Percentiles rank a stretch among this genome's conserved stretches.
Conservation (phyloP, 2,888 invertebrate genomes). For the Drosophila fulvimacula region DNA sequence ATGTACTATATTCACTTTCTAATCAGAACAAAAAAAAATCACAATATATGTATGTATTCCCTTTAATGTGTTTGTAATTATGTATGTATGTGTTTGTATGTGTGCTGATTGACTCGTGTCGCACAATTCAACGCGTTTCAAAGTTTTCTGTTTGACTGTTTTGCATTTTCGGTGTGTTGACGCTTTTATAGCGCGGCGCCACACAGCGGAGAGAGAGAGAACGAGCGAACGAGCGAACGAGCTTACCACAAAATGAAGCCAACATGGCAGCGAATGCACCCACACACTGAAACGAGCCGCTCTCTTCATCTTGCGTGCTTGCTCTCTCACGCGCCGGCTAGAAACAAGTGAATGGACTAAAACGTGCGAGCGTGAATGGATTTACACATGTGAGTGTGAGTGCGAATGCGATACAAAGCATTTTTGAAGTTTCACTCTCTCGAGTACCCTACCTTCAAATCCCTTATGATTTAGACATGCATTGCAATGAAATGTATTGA, state of each 20-base stretch:
- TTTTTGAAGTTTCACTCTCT: constrained; percentile 26
- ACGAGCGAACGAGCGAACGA: constrained; percentile 10
- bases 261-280: constrained; percentile 40
- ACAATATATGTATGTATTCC: constrained; percentile 50
- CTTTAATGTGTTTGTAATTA: constrained; percentile 39
- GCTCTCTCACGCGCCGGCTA: constrained; percentile 36
- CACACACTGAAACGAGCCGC: constrained; percentile 34
- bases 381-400: constrained; percentile 22
- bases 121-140: constrained; percentile 60
- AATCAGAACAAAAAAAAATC: constrained; percentile 68
- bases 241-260: constrained; percentile 16
- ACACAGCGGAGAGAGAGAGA: constrained; percentile 16
- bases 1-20: constrained; percentile 61
- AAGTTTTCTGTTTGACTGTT: constrained; percentile 66
- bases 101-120: constrained; percentile 33
- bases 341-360: constrained; percentile 42
- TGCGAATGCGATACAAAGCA: constrained; percentile 15
- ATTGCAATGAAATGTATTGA: neutral
- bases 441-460: constrained; percentile 14
- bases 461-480: neutral
- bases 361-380: constrained; percentile 25
- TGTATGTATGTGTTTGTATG: constrained; percentile 35
- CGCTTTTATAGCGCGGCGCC: constrained; percentile 63
- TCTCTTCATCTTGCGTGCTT: constrained; percentile 7
- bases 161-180: constrained; percentile 61